Percentiles rank a stretch among this genome's conserved stretches.
phyloP scores from a whole-genome alignment of 2,113 vertebrate genomes.

The Xyrauchen texanus region DNA sequence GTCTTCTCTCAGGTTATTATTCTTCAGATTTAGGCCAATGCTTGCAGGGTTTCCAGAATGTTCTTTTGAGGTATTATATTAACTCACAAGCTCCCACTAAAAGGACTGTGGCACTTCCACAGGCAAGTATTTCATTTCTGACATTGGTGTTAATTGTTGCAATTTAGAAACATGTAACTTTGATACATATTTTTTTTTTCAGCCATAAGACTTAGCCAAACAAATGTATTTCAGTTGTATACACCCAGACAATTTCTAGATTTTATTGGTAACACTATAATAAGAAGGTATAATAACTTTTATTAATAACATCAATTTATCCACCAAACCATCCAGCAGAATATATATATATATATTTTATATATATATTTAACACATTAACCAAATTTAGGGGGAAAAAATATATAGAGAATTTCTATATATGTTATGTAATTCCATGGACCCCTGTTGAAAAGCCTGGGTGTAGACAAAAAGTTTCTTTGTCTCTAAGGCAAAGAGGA shows the following conservation, averaged over 20 bases:
- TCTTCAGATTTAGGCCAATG: constrained; percentile 44
- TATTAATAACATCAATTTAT: too few species aligned
- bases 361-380: too few species aligned
- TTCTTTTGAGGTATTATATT: constrained; percentile 7
- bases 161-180: background rate
- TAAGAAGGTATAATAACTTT: too few species aligned
- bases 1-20: constrained; percentile 31
- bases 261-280: too few species aligned
- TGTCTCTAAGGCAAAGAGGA: background rate
- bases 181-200: background rate
- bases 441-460: too few species aligned
- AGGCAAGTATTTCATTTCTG: background rate
- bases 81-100: background rate
- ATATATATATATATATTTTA: too few species aligned
- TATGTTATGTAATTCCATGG: too few species aligned
- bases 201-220: background rate
- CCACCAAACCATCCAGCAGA: too few species aligned
- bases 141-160: background rate
- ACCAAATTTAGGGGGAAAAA: too few species aligned
- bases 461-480: background rate
- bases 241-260: too few species aligned
- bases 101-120: background rate
- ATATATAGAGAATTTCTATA: too few species aligned
- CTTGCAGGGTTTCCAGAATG: constrained; percentile 42
- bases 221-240: background rate